These are phyloP conservation scores for Volucella inanis DNA, from an alignment of 2,888 invertebrate species.

Conservation along the genomic window DNA sequence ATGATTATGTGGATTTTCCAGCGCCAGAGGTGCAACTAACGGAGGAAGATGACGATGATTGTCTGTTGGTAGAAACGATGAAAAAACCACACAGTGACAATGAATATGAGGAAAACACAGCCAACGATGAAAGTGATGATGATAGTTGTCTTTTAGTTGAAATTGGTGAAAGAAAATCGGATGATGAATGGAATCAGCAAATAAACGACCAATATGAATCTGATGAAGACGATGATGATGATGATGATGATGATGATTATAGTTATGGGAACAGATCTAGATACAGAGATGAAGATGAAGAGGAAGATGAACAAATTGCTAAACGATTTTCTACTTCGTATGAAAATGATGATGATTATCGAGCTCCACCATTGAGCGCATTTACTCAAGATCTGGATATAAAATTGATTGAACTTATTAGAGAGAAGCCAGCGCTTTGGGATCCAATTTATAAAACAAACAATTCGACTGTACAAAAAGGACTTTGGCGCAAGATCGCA, in stretches of 20 bases:
- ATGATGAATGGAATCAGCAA: slow-evolving; percentile 20
- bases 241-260: slow-evolving; percentile 57
- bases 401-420: slow-evolving; percentile 45
- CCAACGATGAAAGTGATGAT: slow-evolving; percentile 1
- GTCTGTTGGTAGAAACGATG: slow-evolving; percentile 22
- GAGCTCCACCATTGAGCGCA: not conserved
- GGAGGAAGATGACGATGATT: slow-evolving; percentile 43
- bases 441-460: slow-evolving; percentile 26
- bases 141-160: slow-evolving; percentile 56
- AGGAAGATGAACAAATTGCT: slow-evolving; percentile 53
- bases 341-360: slow-evolving; percentile 52
- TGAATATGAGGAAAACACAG: not conserved
- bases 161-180: slow-evolving; percentile 38
- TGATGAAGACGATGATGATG: slow-evolving; percentile 58
- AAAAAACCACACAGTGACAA: not conserved
- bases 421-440: slow-evolving; percentile 39
- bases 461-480: not conserved
- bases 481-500: slow-evolving; percentile 39
- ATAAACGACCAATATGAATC: not conserved
- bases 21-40: slow-evolving; percentile 6
- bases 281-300: slow-evolving; percentile 38
- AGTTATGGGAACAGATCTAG: slow-evolving; percentile 33
- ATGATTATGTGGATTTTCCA: slow-evolving; percentile 1
- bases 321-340: slow-evolving; percentile 43
- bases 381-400: slow-evolving; percentile 46